Evolutionary conservation across 2,888 invertebrate species (phyloP).

Genomic region (Oegoconia quadripuncta): DNA sequence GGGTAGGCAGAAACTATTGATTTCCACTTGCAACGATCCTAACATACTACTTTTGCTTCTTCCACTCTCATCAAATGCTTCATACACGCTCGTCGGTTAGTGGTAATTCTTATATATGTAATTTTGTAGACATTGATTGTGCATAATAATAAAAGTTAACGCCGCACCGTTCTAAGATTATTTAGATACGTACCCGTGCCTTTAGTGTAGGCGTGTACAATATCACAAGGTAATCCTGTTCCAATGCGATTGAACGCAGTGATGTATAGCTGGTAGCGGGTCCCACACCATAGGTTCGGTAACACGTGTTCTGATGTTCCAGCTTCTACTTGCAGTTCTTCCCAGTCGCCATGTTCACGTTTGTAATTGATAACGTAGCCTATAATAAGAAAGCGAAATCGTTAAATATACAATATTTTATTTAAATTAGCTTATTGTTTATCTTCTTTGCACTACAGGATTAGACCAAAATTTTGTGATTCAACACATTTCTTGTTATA

Average conservation of each 20-base stretch:
- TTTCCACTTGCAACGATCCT: too few relatives aligned
- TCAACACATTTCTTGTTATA: too few relatives aligned
- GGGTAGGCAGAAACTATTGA: too few relatives aligned
- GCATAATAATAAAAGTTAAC: too few relatives aligned
- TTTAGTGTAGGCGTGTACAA: slow-evolving; percentile 90
- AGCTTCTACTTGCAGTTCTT: slow-evolving; percentile 91
- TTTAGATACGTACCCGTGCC: slow-evolving; percentile 83
- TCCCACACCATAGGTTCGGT: slow-evolving; percentile 92
- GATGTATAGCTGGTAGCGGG: slow-evolving; percentile 91
- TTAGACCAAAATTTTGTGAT: too few relatives aligned
- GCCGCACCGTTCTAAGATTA: too few relatives aligned
- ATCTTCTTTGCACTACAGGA: too few relatives aligned
- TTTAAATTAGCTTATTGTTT: neutral
- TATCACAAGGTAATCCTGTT: slow-evolving; percentile 92
- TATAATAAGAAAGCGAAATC: slow-evolving; percentile 24
- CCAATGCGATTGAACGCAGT: slow-evolving; percentile 95
- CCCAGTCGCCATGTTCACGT: slow-evolving; percentile 94
- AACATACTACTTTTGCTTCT: too few relatives aligned
- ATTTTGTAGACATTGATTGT: too few relatives aligned
- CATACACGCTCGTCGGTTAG: too few relatives aligned
- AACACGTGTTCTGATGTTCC: slow-evolving; percentile 88
- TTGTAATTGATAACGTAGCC: slow-evolving; percentile 95
- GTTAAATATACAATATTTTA: neutral
- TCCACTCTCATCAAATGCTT: too few relatives aligned
- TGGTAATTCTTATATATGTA: too few relatives aligned